These are phyloP conservation scores for Drosophila kohkoa DNA, from an alignment of 1,140 invertebrate species.

Conservation along the genomic window DNA sequence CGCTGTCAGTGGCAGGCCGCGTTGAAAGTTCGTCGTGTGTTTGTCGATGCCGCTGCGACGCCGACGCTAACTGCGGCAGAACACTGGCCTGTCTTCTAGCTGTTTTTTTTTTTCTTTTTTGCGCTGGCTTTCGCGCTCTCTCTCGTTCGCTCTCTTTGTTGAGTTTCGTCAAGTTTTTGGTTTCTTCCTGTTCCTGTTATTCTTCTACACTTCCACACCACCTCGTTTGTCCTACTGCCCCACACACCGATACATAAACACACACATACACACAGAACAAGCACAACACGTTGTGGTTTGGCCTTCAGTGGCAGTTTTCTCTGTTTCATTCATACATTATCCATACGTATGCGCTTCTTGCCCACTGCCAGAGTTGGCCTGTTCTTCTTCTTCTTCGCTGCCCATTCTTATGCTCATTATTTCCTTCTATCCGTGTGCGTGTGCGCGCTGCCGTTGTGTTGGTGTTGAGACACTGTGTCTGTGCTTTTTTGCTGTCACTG, in stretches of 20 bases:
- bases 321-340: conserved; percentile 70
- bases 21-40: conserved; percentile 74
- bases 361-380: conserved; percentile 1
- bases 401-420: conserved; percentile 37
- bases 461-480: conserved; percentile 18
- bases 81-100: conserved; percentile 56
- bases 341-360: conserved; percentile 34
- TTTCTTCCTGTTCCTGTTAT: conserved; percentile 79
- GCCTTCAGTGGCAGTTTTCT: conserved; percentile 55
- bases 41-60: conserved; percentile 39
- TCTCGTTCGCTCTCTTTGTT: conserved; percentile 28
- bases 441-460: conserved; percentile 35
- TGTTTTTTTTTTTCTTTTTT: conserved; percentile 13
- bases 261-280: neutral
- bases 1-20: conserved; percentile 59
- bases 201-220: conserved; percentile 30
- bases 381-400: conserved; percentile 23
- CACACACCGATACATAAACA: conserved; percentile 61
- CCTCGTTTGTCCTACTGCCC: conserved; percentile 72
- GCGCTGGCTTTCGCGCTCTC: conserved; percentile 35
- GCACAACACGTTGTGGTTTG: conserved; percentile 36
- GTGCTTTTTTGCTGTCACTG: conserved; percentile 13
- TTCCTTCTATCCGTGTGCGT: conserved; percentile 35
- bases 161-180: conserved; percentile 75
- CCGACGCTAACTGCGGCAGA: conserved; percentile 26